Evolutionary conservation across 1,140 invertebrate species (phyloP), one percentile per base, ranked within the genome.

Genomic region (Rhizoglyphus robini): DNA sequence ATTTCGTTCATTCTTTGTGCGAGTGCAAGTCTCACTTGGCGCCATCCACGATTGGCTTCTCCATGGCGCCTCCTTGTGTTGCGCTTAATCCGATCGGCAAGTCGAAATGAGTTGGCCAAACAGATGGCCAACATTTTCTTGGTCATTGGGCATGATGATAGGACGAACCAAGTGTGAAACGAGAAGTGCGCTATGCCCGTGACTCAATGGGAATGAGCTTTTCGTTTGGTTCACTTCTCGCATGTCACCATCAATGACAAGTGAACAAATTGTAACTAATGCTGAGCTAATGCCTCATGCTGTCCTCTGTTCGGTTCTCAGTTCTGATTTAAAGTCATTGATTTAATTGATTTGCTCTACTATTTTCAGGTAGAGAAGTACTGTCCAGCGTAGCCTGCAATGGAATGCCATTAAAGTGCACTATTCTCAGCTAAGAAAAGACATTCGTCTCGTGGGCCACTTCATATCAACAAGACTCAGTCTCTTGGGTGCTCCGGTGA

Each of bases 81-180:
- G 51, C 20, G 51, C 8, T 20, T 32, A 11, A 11, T 54, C 31
- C 51, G 8, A 25, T 54, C 51, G 23, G 8, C 23, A 8, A 15
- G 8, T 8, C 51, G 8, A 25, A 27, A 27, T 46, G 15, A 15
- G 41, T 46, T 15, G 15, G 41, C 41, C 41, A 46, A 54, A 54
- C 51, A 54, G 51, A 25, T 54, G 51, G 51, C 51, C 51, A 54
- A 54, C 51, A 54, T 54, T 54, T 54, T 54, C 51, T 54, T 54
- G 51, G 51, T 54, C 51, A 54, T 54, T 54, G 51, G 51, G 51
- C 51, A 54, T 54, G 51, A 54, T 54, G 51, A 27, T 25, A 54
- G 23, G 51, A 23, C 23, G 8, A 5, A 8, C 23, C 8, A 32
- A 32, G 51, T 54, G 51, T 25, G 23, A 25, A 54, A 23, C 23